These are phyloP conservation scores for Heliothis virescens DNA, from an alignment of 1,140 invertebrate species.

Conservation along the genomic window DNA sequence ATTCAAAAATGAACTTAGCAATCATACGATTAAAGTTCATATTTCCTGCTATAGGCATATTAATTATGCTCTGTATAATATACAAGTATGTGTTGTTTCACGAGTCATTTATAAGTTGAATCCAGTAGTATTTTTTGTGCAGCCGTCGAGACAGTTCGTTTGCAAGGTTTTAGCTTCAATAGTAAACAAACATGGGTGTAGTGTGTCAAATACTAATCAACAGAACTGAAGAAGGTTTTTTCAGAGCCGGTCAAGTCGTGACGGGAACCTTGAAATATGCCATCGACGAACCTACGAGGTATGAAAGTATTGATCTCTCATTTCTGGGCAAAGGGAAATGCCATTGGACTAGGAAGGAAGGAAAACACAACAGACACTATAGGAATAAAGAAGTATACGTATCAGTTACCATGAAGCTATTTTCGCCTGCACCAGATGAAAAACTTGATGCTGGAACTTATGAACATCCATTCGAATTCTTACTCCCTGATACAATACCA, in stretches of 20 bases:
- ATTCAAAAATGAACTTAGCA: no score
- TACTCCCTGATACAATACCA: constrained; percentile 23
- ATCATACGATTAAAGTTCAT: no score
- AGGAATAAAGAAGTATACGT: neutral
- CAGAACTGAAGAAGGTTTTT: neutral
- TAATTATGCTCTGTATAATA: no score
- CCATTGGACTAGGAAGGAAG: neutral
- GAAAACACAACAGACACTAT: neutral
- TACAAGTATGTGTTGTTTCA: no score
- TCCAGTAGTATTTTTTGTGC: neutral
- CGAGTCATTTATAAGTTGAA: neutral
- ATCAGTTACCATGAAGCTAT: neutral
- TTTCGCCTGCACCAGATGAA: neutral
- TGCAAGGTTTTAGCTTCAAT: neutral
- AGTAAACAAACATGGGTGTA: neutral
- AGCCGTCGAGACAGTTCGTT: neutral
- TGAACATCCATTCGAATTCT: constrained; percentile 28
- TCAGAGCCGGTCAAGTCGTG: neutral
- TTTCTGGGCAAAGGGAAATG: neutral
- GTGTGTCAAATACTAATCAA: neutral
- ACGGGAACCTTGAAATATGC: constrained; percentile 1
- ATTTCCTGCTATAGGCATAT: no score
- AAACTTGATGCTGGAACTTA: neutral
- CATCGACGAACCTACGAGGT: neutral
- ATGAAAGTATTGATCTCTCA: neutral